Conservation (phyloP, 2,797 vertebrate genomes). For the Sebastes kiyomatsui region DNA sequence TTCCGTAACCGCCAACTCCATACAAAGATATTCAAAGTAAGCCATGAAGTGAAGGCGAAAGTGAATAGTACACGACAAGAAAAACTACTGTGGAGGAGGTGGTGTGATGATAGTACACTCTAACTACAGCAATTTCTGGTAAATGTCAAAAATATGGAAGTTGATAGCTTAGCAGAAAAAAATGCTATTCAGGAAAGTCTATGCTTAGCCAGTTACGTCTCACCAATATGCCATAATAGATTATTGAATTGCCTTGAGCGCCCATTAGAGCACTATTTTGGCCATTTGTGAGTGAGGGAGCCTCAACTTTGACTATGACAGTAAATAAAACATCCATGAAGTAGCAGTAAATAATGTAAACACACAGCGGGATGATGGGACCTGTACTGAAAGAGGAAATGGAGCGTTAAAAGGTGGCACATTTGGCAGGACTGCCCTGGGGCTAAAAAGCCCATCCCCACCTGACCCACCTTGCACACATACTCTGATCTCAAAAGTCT, state of each 20-base stretch:
- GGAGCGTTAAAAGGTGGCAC: conserved; percentile 71
- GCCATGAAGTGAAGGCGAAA: not conserved
- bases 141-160: conserved; percentile 12
- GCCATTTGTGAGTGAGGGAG: conserved; percentile 17
- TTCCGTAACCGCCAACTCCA: not conserved
- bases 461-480: conserved; percentile 6
- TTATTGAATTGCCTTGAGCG: conserved; percentile 2
- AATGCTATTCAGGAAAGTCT: not conserved
- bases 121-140: not conserved
- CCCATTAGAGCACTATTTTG: conserved; percentile 42
- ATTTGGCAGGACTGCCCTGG: conserved; percentile 67
- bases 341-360: conserved; percentile 78
- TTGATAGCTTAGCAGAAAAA: conserved; percentile 2
- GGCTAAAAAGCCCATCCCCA: conserved; percentile 58
- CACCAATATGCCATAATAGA: not conserved
- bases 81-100: not conserved
- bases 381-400: conserved; percentile 67
- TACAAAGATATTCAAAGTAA: not conserved
- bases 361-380: conserved; percentile 45
- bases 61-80: not conserved
- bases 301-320: conserved; percentile 41
- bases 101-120: not conserved
- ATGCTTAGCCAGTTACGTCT: not conserved
- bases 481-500: conserved; percentile 1
- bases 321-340: conserved; percentile 72